A percentile compares a stretch with the other conserved stretches of the same genome.
phyloP scores from a whole-genome alignment of 2,797 vertebrate species.

The Carapus acus region DNA sequence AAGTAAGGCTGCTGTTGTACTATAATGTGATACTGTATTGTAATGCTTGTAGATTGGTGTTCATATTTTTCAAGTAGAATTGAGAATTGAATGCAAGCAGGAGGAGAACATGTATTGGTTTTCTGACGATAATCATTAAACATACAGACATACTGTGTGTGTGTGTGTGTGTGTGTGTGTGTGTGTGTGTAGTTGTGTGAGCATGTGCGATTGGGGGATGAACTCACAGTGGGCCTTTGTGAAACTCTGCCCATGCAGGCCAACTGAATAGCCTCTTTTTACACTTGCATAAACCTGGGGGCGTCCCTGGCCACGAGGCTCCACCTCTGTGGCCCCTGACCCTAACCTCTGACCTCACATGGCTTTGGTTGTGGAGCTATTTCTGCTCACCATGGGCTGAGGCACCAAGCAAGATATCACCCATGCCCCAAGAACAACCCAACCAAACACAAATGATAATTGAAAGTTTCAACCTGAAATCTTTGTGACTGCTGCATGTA shows the following conservation, averaged over 20 bases:
- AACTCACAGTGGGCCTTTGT: constrained; percentile 74
- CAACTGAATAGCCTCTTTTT: constrained; percentile 76
- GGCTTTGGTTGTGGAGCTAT: constrained; percentile 65
- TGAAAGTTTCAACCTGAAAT: too few species aligned
- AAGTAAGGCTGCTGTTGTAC: too few species aligned
- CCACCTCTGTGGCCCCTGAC: constrained; percentile 68
- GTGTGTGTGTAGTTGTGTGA: constrained; percentile 21
- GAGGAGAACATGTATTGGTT: constrained; percentile 31
- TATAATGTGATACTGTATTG: too few species aligned
- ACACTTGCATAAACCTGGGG: constrained; percentile 77
- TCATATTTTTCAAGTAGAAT: too few species aligned
- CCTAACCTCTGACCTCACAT: constrained; percentile 73
- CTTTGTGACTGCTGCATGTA: too few species aligned
- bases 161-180: constrained; percentile 10
- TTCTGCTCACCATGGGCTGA: constrained; percentile 58
- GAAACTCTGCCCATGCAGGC: constrained; percentile 66
- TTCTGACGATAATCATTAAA: too few species aligned
- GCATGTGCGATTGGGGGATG: constrained; percentile 32
- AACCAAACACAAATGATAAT: too few species aligned
- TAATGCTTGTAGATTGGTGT: too few species aligned
- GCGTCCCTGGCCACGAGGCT: constrained; percentile 62
- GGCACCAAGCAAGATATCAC: constrained; percentile 22
- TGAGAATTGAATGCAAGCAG: too few species aligned
- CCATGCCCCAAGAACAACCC: too few species aligned
- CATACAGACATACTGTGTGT: too few species aligned